These are phyloP conservation scores for Creontiades dilutus DNA, from an alignment of 2,888 invertebrate species.

Conservation along the genomic window DNA sequence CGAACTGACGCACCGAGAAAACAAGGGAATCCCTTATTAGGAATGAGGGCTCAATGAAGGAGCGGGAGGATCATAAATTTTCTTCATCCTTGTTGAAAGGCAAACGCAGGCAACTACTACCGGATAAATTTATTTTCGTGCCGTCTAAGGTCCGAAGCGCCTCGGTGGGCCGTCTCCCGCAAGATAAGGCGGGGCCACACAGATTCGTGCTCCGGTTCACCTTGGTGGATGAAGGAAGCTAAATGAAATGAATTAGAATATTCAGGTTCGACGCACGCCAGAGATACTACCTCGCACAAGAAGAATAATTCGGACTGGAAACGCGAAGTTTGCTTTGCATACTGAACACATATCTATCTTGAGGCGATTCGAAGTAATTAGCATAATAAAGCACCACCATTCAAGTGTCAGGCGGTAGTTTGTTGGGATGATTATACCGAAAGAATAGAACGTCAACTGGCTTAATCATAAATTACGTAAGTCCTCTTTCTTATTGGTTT, in stretches of 20 bases:
- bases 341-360: too few species aligned
- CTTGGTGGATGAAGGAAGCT: background rate
- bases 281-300: background rate
- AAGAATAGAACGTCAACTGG: too few species aligned
- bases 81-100: background rate
- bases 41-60: background rate
- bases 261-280: background rate
- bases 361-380: too few species aligned
- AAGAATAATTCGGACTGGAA: background rate
- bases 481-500: too few species aligned
- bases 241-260: slow-evolving; percentile 28
- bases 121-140: slow-evolving; percentile 11
- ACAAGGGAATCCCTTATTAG: background rate
- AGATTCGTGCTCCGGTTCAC: slow-evolving; percentile 24
- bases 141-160: background rate
- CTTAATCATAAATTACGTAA: too few species aligned
- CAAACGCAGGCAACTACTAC: background rate
- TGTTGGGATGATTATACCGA: too few species aligned
- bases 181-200: slow-evolving; percentile 12
- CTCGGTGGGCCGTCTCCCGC: background rate
- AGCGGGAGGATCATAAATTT: slow-evolving; percentile 33
- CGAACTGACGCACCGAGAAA: slow-evolving; percentile 5
- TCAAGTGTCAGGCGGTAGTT: too few species aligned
- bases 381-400: too few species aligned
- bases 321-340: too few species aligned